phyloP scores from a whole-genome alignment of 2,888 invertebrate genomes.

The Eristalis pertinax region DNA sequence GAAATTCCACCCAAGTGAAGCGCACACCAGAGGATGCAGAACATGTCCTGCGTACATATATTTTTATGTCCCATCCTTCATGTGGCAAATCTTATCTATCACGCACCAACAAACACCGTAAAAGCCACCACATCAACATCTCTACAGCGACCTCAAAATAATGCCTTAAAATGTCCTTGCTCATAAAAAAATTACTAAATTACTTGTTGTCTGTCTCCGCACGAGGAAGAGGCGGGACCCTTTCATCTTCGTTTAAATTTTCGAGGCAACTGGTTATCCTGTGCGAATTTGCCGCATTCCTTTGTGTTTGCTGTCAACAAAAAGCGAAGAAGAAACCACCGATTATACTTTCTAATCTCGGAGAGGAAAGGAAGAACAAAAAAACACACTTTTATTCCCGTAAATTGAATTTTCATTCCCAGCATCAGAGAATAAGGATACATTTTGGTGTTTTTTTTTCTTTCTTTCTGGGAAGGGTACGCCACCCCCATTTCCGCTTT shows the following conservation, averaged over 20 bases:
- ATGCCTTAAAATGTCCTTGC: constrained; percentile 29
- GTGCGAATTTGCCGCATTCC: constrained; percentile 24
- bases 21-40: neutral
- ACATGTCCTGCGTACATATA: neutral
- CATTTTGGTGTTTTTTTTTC: neutral
- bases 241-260: neutral
- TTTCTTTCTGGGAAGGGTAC: neutral
- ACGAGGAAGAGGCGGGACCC: neutral
- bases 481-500: neutral
- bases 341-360: constrained; percentile 50
- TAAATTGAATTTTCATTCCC: constrained; percentile 68
- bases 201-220: constrained; percentile 15
- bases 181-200: constrained; percentile 28
- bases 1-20: no score
- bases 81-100: constrained; percentile 54
- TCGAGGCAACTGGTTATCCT: constrained; percentile 34
- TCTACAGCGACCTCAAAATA: constrained; percentile 8
- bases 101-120: constrained; percentile 41
- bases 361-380: constrained; percentile 13
- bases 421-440: constrained; percentile 32
- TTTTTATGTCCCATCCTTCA: constrained; percentile 11
- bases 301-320: neutral
- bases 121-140: constrained; percentile 10
- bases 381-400: constrained; percentile 33
- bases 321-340: constrained; percentile 43